phyloP scores from a whole-genome alignment of 2,113 vertebrate species.

The Monopterus albus region DNA sequence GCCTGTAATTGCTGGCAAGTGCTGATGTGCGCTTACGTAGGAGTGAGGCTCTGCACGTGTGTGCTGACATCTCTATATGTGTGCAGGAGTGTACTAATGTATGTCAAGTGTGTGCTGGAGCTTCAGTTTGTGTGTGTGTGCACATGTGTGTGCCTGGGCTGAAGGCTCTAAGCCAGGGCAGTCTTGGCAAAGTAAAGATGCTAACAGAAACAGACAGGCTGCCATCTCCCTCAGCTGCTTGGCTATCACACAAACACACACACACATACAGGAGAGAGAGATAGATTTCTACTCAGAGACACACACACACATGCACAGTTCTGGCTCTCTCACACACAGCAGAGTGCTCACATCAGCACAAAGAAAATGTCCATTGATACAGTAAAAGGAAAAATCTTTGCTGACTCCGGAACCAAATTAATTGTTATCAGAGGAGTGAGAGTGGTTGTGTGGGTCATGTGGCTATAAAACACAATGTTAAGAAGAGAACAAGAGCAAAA shows the following conservation, averaged over 20 bases:
- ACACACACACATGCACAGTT: too few species aligned
- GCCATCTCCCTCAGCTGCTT: slow-evolving; percentile 65
- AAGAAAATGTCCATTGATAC: slow-evolving; percentile 40
- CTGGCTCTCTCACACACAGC: slow-evolving; percentile 18
- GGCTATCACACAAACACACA: slow-evolving; percentile 26
- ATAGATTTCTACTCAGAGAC: slow-evolving; percentile 9
- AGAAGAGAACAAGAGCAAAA: neutral
- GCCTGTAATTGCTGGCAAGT: slow-evolving; percentile 26
- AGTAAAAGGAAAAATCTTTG: slow-evolving; percentile 46
- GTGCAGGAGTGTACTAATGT: neutral
- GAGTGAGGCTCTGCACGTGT: slow-evolving; percentile 1
- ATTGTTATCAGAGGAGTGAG: slow-evolving; percentile 48
- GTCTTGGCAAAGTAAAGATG: slow-evolving; percentile 58
- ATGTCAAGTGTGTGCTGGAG: neutral
- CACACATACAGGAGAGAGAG: neutral
- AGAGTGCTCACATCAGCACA: slow-evolving; percentile 58
- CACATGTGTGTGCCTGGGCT: neutral
- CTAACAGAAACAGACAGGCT: slow-evolving; percentile 69
- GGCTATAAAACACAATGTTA: neutral
- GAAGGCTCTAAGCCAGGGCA: slow-evolving; percentile 48
- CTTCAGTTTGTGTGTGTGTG: neutral
- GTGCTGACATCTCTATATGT: neutral
- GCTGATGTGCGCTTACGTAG: slow-evolving; percentile 14
- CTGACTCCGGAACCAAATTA: slow-evolving; percentile 52
- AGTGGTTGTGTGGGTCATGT: neutral